phyloP scores from a whole-genome alignment of 2,888 invertebrate genomes.

The Cephus nigrinus region DNA sequence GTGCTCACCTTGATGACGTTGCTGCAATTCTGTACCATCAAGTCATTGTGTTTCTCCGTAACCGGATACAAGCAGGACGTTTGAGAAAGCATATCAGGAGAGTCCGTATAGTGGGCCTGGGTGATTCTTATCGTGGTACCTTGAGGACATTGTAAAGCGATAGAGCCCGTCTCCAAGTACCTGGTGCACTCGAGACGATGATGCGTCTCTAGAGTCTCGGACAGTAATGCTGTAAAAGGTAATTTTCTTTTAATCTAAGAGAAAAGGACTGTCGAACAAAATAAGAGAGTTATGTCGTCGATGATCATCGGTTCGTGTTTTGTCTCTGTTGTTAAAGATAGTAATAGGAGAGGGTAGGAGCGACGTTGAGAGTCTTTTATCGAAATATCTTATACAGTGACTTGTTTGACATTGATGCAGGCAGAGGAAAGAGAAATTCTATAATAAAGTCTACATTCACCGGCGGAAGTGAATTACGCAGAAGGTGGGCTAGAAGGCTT shows the following conservation, averaged over 20 bases:
- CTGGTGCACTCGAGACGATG: constrained; percentile 87
- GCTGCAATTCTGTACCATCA: background rate
- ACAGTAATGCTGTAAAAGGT: constrained; percentile 77
- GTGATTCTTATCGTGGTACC: constrained; percentile 90
- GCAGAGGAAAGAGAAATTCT: too few relatives aligned
- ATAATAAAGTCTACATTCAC: too few relatives aligned
- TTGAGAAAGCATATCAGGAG: constrained; percentile 3
- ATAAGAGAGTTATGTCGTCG: background rate
- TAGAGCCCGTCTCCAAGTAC: constrained; percentile 73
- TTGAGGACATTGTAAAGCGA: constrained; percentile 85
- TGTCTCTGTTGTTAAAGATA: background rate
- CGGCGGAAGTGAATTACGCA: background rate
- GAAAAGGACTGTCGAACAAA: background rate
- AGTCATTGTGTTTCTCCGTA: background rate
- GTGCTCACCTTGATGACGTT: background rate
- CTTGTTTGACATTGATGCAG: too few relatives aligned
- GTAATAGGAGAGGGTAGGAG: background rate
- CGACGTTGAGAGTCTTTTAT: too few relatives aligned
- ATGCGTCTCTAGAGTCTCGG: constrained; percentile 87
- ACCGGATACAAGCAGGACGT: background rate
- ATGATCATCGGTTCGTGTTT: background rate
- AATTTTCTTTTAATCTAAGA: background rate
- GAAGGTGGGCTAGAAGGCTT: background rate
- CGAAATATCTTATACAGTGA: too few relatives aligned
- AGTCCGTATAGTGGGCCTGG: constrained; percentile 67